Evolutionary conservation across 1,140 invertebrate genomes (phyloP), one percentile per base, ranked within the genome.

Genomic region (Brachionus angularis): DNA sequence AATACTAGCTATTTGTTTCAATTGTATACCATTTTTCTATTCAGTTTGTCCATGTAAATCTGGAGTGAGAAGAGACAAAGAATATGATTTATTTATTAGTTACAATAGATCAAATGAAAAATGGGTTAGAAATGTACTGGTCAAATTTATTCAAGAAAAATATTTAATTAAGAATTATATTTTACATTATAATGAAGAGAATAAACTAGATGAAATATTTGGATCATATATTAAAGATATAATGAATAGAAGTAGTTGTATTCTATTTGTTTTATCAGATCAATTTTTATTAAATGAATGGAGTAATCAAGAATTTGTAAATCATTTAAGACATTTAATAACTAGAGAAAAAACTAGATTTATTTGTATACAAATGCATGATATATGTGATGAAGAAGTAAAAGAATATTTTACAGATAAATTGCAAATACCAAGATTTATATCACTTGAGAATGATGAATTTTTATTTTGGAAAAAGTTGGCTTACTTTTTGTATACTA

Each of bases 21-120:
- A 46, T 36, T 47, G 42, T 12, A 50, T 67, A 10, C 62, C 62
- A 31, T 18, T 67, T 36, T 67, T 67, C 21, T 67, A 67, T 18
- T 33, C 14, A n/a, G 29, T 67, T 5, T 67, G 62, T 67, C 62
- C 62, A 12, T 67, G 62, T 27, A 67, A 67, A 50, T 47, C 39
- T 23, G 62, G 62, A 7, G 62, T 34, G 12, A 67, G 18, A 36
- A 5, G 62, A 2, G 4, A 27, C 39, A 67, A 67, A 23, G 62
- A 67, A 14, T 67, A 27, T 3, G 62, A 67, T 50, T 50, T 67
- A 23, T 67, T 67, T n/a, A 67, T 67, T 23, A 67, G 62, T 23
- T 67, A 67, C 14, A 67, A 67, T 36, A n/a, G n/a, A 36, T 8
- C 23, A 7, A 67, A 36, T 36, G 62, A 49, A 50, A n/a, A 10